Base-by-base conservation (phyloP, 2,888 invertebrate species). In the Hydraecia micacea region DNA sequence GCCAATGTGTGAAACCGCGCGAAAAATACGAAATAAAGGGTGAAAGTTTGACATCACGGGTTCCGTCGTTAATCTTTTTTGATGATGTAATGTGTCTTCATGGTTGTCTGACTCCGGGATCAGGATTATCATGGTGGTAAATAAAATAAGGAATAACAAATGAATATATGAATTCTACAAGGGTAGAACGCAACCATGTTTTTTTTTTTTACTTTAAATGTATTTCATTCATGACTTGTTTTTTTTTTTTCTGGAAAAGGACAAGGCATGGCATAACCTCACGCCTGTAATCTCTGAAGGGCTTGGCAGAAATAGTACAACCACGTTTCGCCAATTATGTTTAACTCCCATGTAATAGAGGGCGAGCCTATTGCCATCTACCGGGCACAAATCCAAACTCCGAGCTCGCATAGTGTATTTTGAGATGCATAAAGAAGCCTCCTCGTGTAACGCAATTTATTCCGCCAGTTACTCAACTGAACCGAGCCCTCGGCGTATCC, bases 31-130 rank as follows among this genome's bases (percentile, higher is more conserved):
- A 84, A 88, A 86, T 88, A 88, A 88, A 87, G 82, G 86, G 82
- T 87, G 70, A 75, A 85, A 87, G 80, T 87, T 87, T 87, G 84
- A 86, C 86, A 79, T 69, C 52, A 73, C 75, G 80, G 86, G 84
- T 87, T 75, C 75, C 36, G 75, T 84, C 87, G 86, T 88, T 87
- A 87, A 88, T 88, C 88, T 85, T 88, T 88, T 88, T 81, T 86
- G 88, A 88, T 88, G 87, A 81, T 77, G 87, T 84, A 86, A 88
- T 88, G 86, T 88, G 88, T 88, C 88, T 88, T 88, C 81, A 88
- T 82, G 88, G 73, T 75, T 88, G 88, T 88, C 88, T 88, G 88
- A 46, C 75, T 80, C 65, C 73, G 68, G 79, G 74, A 86, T 83
- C 73, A 74, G 83, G 72, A 85, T 85, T 76, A 85, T 76, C 84